phyloP scores from a whole-genome alignment of 2,888 invertebrate genomes.

The Acrobasis repandana region DNA sequence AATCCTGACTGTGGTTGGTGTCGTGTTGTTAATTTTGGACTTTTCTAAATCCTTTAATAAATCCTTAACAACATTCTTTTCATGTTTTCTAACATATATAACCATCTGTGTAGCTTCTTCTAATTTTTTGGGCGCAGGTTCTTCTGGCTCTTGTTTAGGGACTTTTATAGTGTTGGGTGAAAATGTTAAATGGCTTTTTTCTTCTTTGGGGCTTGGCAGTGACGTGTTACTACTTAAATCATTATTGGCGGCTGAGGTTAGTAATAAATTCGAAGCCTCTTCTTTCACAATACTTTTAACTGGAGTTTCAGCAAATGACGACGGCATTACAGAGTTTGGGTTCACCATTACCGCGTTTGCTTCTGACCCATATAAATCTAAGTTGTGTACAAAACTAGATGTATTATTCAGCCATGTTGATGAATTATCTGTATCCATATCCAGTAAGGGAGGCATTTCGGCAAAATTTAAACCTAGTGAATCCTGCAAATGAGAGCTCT shows the following conservation, averaged over 20 bases:
- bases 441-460: conserved; percentile 84
- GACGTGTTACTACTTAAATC: conserved; percentile 65
- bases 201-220: conserved; percentile 85
- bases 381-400: conserved; percentile 85
- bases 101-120: conserved; percentile 80
- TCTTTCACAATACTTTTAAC: conserved; percentile 74
- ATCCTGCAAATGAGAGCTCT: conserved; percentile 64
- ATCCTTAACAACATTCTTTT: conserved; percentile 85
- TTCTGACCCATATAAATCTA: conserved; percentile 87
- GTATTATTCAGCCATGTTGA: conserved; percentile 84
- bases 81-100: conserved; percentile 73
- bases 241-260: conserved; percentile 68
- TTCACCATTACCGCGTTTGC: conserved; percentile 93
- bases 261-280: conserved; percentile 72
- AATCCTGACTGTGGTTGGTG: conserved; percentile 65
- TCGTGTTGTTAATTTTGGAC: conserved; percentile 53
- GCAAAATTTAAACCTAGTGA: conserved; percentile 84
- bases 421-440: conserved; percentile 86
- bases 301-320: conserved; percentile 83
- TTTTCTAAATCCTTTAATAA: conserved; percentile 83
- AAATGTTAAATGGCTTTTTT: conserved; percentile 88
- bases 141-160: conserved; percentile 70
- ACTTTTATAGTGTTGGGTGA: conserved; percentile 88
- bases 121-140: conserved; percentile 52
- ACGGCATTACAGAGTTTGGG: conserved; percentile 94